Evolutionary conservation across 1,140 invertebrate genomes (phyloP), one percentile per base, ranked within the genome.

Genomic region (Sitophilus oryzae): DNA sequence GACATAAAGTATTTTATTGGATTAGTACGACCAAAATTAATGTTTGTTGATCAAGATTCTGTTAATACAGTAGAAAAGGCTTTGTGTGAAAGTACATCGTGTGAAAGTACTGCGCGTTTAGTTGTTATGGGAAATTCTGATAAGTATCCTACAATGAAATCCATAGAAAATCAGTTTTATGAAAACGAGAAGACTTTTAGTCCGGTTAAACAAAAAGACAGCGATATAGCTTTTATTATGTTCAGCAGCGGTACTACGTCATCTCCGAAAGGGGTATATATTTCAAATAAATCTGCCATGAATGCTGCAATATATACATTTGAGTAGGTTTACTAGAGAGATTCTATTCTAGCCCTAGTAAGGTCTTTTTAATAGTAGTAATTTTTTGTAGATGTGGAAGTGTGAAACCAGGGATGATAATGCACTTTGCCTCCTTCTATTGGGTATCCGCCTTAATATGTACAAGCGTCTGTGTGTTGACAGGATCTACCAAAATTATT

Each of bases 191-290:
- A 2, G 0, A 9, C 6, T 22, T 62, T 60, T 54, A 53, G 45
- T 15, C 60, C 60, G 0, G 14, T 51, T 3, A 40, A 25, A 41
- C 36, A 54, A n/a, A 35, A 59, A 21, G 21, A 52, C 3, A 9
- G 52, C 10, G 63, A 66, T 34, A 70, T 68, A 2, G 66, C 66
- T 16, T 52, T 74, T 15, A 72, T 80, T 59, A 62, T 77, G 0
- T 77, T 70, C 52, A 80, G 85, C 1, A 88, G 85, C 59, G 88
- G 88, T 10, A 89, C 88, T 2, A 89, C 86, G 25, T 86, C 89
- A 35, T 68, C 80, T 16, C 85, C 88, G 0, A 91, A 91, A 74
- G 86, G 56, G 14, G 51, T 60, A 20, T 53, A 43, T 15, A 20
- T 55, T 0, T 46, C 55, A 2, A 46, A 57, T 46, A 50, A 44